phyloP scores from a whole-genome alignment of 2,888 invertebrate genomes.

The Drosophila melanosoma region DNA sequence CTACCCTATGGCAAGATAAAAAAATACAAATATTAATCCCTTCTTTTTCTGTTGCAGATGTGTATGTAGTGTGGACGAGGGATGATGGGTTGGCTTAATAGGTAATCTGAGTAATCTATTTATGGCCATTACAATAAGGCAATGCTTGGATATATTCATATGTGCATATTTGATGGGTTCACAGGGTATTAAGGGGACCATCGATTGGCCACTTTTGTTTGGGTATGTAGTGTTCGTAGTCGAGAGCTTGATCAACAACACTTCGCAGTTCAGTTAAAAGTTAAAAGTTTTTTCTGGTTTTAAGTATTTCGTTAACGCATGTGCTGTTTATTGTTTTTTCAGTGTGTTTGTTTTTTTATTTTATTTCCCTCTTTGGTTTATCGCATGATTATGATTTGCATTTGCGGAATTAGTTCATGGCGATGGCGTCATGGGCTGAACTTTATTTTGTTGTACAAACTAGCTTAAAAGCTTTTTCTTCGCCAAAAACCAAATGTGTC shows the following conservation, averaged over 20 bases:
- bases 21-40: not conserved
- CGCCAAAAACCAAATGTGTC: conserved; percentile 19
- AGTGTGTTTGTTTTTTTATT: not conserved
- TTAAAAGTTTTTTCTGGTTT: conserved; percentile 1
- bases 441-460: conserved; percentile 28
- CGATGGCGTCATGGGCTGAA: conserved; percentile 50
- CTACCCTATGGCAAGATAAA: not conserved
- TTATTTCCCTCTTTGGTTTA: conserved; percentile 15
- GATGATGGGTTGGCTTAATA: not conserved
- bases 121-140: not conserved
- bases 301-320: conserved; percentile 13
- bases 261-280: conserved; percentile 34
- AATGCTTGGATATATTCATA: not conserved
- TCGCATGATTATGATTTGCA: conserved; percentile 56
- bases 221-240: not conserved
- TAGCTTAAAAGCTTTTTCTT: conserved; percentile 23
- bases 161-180: not conserved
- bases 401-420: conserved; percentile 63
- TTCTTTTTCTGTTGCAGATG: not conserved
- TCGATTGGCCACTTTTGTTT: conserved; percentile 3
- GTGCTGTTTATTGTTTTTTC: not conserved
- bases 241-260: conserved; percentile 50
- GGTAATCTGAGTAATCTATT: not conserved
- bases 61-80: not conserved
- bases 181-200: not conserved